Evolutionary conservation across 2,888 invertebrate species (phyloP), one percentile per base, ranked within the genome.

Genomic region (Phaonia tiefii): DNA sequence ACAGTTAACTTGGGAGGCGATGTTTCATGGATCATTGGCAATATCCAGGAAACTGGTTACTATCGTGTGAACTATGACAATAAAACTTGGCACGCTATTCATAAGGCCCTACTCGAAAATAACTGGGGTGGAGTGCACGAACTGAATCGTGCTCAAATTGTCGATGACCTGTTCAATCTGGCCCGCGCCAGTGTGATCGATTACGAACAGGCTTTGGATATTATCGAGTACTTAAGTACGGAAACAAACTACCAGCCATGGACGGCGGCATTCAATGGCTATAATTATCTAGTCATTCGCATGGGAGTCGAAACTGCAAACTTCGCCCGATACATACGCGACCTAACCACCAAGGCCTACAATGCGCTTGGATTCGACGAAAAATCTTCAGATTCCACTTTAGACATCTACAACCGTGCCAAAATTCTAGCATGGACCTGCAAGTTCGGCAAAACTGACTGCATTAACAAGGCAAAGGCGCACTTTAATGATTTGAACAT

Each of bases 211-310:
- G 93, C 95, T 0, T 92, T 97, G 54, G 91, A 92, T 15, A 91
- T 96, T 25, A 91, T 95, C 0, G 91, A 92, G 1, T 98, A 96
- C 91, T 91, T 98, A 80, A 89, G 91, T 70, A 90, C 92, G 10
- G 96, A 96, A 89, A 92, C 89, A 0, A 92, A 94, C 13, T 96
- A 96, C 85, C 91, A 95, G n/a, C 96, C 97, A 0, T 97, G 97
- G 97, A 91, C 92, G 4, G 92, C 95, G 0, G 95, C 95, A 0
- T 91, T 93, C 58, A 91, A 87, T 44, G 91, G 89, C 0, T 89
- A 92, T 26, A 85, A 85, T 3, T 92, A 87, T 83, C 73, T 93
- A 31, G 84, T 87, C 25, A 86, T 86, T 10, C 88, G 88, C 3
- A 75, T 90, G 70, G 90, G 88, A 22, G 83, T 79, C 0, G 86